Evolutionary conservation across 1,140 invertebrate species (phyloP), one percentile per base, ranked within the genome.

Genomic region (Leptinotarsa lineolata): DNA sequence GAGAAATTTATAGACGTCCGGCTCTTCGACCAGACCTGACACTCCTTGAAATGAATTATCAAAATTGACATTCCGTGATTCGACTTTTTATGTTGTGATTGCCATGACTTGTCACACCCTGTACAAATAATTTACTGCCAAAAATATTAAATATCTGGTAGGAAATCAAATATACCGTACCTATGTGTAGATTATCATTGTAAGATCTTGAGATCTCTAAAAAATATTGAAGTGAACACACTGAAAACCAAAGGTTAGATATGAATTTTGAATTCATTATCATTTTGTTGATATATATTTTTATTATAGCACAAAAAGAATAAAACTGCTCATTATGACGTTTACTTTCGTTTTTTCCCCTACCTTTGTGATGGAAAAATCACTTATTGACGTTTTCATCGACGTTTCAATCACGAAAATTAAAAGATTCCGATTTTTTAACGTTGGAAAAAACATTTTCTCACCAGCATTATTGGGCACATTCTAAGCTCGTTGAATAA

Each of bases 201-300:
- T 63, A 63, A 63, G 61, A 63, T 63, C 61, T 21, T 16, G 61
- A 54, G 20, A 63, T 63, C 61, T 63, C 61, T 63, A 63, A 63
- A 39, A 63, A 30, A 63, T 22, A 63, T 63, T 63, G 48, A 63
- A 63, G 12, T 63, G 61, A 63, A 39, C 30, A 59, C 16, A 44
- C 65, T 67, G 13, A 45, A 45, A 68, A 68, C 67, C 67, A 68
- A 68, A 68, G 67, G 67, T 68, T 68, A 68, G 67, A 68, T 45
- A 68, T 68, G 67, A 68, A 68, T 68, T 58, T 46, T 68, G 67
- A 68, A 68, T 68, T 68, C 22, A 68, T 68, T 68, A 68, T 68
- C 48, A 68, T 68, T 68, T 54, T 58, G 67, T 68, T 68, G 67
- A 68, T 6, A 68, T 68, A 68, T 68, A 48, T 68, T 68, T 68